Conservation (phyloP, 2,888 invertebrate species). For the Craniophora ligustri region DNA sequence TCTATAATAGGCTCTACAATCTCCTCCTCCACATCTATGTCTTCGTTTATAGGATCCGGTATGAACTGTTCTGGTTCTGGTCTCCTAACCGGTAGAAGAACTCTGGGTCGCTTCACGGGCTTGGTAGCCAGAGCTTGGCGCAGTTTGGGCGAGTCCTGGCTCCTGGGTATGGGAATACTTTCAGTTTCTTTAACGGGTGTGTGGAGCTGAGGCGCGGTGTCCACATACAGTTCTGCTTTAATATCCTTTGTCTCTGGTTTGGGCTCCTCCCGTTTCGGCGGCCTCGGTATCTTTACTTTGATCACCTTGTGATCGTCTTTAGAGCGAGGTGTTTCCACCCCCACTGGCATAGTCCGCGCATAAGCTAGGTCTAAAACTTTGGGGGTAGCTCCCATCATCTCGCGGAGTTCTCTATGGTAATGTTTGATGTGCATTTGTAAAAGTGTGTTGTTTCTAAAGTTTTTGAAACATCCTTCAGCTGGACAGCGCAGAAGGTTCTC, state of each 20-base stretch:
- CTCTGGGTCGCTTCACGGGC: slow-evolving; percentile 78
- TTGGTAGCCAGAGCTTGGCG: slow-evolving; percentile 72
- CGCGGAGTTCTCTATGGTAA: slow-evolving; percentile 94
- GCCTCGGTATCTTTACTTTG: slow-evolving; percentile 76
- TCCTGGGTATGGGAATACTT: slow-evolving; percentile 51
- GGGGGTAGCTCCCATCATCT: slow-evolving; percentile 93
- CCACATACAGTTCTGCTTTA: slow-evolving; percentile 48
- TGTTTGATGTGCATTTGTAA: slow-evolving; percentile 98
- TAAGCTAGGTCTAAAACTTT: slow-evolving; percentile 96
- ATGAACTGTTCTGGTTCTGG: slow-evolving; percentile 60
- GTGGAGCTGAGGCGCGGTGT: slow-evolving; percentile 36
- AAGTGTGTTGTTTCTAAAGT: slow-evolving; percentile 96
- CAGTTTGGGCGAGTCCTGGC: slow-evolving; percentile 79
- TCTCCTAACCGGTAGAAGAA: slow-evolving; percentile 75
- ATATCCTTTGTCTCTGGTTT: slow-evolving; percentile 49
- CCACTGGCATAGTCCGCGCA: slow-evolving; percentile 89
- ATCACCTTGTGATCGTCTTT: slow-evolving; percentile 64
- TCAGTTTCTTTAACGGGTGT: slow-evolving; percentile 52
- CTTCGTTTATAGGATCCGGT: slow-evolving; percentile 48
- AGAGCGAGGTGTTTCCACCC: slow-evolving; percentile 44
- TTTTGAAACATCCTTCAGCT: slow-evolving; percentile 95
- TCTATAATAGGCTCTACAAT: slow-evolving; percentile 44
- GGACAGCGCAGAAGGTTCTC: slow-evolving; percentile 92
- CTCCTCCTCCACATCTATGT: slow-evolving; percentile 43
- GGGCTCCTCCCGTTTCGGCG: slow-evolving; percentile 70